Percentiles rank a stretch among this genome's conserved stretches.
Evolutionary conservation across 1,140 invertebrate species (phyloP).

Genomic region (Helicoverpa zea): DNA sequence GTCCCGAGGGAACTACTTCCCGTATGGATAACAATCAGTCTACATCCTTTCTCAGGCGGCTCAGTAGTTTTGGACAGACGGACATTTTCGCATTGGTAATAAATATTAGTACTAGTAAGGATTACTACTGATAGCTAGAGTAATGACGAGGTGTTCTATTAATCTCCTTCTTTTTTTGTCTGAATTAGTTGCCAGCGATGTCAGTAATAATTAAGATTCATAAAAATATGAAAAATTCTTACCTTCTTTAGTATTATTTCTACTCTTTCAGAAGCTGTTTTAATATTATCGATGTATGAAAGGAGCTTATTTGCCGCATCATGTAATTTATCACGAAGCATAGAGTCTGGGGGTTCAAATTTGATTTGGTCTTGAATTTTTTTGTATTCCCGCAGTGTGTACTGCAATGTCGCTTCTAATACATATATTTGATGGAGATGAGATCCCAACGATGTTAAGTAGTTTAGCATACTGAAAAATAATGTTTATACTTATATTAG

Average conservation of each 20-base stretch:
- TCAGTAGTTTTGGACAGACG: too few relatives aligned
- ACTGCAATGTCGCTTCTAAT: constrained; percentile 76
- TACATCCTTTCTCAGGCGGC: too few relatives aligned
- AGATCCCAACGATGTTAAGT: constrained; percentile 76
- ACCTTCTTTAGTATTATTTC: constrained; percentile 70
- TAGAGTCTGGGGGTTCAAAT: constrained; percentile 74
- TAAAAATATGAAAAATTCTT: constrained; percentile 30
- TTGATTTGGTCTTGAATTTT: constrained; percentile 73
- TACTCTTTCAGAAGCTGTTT: constrained; percentile 71
- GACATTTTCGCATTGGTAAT: too few relatives aligned
- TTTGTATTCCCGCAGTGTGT: constrained; percentile 71
- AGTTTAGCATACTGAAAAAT: constrained; percentile 75
- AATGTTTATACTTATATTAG: neutral
- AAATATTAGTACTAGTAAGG: too few relatives aligned
- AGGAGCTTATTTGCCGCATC: constrained; percentile 67
- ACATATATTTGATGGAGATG: constrained; percentile 80
- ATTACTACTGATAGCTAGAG: too few relatives aligned
- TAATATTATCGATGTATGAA: constrained; percentile 72
- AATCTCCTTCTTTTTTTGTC: too few relatives aligned
- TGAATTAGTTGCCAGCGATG: too few relatives aligned
- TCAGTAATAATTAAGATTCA: too few relatives aligned
- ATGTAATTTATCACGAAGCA: constrained; percentile 59
- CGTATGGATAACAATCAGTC: too few relatives aligned
- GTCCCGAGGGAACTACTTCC: neutral
- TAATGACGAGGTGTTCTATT: too few relatives aligned